These are phyloP conservation scores for Orthonyx spaldingii DNA, from an alignment of 2,113 vertebrate genomes.

Conservation along the genomic window DNA sequence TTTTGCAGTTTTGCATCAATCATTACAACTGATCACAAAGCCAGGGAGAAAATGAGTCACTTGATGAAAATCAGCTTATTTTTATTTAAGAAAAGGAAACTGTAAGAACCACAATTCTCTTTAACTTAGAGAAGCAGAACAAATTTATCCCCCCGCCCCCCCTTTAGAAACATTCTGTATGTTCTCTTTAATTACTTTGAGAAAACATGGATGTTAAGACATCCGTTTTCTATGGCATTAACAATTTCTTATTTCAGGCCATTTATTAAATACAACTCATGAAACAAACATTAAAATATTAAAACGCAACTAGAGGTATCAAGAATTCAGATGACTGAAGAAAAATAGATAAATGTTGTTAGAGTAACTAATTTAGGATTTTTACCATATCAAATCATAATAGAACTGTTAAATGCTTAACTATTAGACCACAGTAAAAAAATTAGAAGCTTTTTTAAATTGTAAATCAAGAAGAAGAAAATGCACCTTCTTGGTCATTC, in stretches of 20 bases:
- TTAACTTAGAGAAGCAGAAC: slow-evolving; percentile 25
- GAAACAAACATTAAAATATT: slow-evolving; percentile 20
- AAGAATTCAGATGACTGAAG: neutral
- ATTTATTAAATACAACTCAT: neutral
- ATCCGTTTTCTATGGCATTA: neutral
- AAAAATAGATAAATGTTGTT: neutral
- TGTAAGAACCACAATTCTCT: neutral
- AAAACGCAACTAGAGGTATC: slow-evolving; percentile 27
- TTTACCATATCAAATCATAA: neutral
- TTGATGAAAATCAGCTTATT: neutral
- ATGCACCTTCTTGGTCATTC: neutral
- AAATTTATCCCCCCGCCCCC: neutral
- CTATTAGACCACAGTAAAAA: neutral
- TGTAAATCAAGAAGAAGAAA: neutral
- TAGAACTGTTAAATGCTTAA: neutral
- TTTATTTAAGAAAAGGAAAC: neutral
- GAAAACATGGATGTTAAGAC: neutral
- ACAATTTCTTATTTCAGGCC: neutral
- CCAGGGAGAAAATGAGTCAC: neutral
- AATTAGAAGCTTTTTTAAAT: neutral
- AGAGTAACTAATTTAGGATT: neutral
- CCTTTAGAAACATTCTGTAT: neutral
- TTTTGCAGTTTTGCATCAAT: neutral
- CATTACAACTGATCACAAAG: neutral
- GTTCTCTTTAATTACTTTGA: slow-evolving; percentile 19